A percentile compares a stretch with the other conserved stretches of the same genome.
Evolutionary conservation across 2,888 invertebrate genomes (phyloP).

Genomic region (Yponomeuta plumbellus): DNA sequence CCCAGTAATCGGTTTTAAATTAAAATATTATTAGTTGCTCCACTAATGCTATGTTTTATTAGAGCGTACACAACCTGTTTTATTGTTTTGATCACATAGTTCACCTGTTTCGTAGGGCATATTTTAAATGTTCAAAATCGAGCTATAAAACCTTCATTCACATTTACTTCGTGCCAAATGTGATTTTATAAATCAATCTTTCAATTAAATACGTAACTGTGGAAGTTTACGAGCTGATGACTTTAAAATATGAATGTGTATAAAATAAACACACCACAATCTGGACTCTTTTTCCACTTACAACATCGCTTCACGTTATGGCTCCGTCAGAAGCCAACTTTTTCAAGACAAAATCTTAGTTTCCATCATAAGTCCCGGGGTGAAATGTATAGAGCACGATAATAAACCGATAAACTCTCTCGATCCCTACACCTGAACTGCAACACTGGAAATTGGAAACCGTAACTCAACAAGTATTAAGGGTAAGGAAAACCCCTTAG

Average conservation of each 20-base stretch:
- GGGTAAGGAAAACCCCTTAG: constrained; percentile 65
- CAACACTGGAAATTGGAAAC: constrained; percentile 69
- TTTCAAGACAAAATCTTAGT: neutral
- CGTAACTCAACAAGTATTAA: constrained; percentile 75
- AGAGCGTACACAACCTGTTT: constrained; percentile 2
- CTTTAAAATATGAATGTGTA: too few species aligned
- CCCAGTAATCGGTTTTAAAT: constrained; percentile 47
- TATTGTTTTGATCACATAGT: neutral
- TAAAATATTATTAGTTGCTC: constrained; percentile 18
- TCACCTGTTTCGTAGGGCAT: neutral
- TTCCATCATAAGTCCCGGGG: neutral
- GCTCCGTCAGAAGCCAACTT: neutral
- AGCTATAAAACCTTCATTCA: too few species aligned
- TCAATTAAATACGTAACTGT: too few species aligned
- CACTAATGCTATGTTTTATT: constrained; percentile 13
- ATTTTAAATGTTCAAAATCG: too few species aligned
- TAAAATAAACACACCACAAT: too few species aligned
- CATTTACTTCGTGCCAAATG: too few species aligned
- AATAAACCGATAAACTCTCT: constrained; percentile 9
- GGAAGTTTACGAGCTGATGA: too few species aligned
- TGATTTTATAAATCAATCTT: too few species aligned
- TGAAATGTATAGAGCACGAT: neutral
- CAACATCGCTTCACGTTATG: too few species aligned
- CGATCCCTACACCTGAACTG: constrained; percentile 33
- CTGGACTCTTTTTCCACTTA: too few species aligned